Evolutionary conservation across 2,113 vertebrate genomes (phyloP), one percentile per base, ranked within the genome.

Genomic region (Gopherus evgoodei): DNA sequence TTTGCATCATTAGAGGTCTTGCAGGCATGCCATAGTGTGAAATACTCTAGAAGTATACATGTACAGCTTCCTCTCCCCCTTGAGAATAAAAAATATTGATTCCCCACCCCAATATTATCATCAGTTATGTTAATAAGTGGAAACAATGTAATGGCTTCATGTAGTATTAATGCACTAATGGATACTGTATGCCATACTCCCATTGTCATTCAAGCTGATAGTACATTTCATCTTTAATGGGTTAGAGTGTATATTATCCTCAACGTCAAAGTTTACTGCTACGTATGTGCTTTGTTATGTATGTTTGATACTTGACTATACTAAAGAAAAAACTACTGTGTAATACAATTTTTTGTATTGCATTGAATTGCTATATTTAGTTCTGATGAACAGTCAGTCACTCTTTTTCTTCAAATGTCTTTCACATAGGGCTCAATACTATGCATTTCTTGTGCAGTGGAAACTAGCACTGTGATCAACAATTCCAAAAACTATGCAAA

Each of bases 101-200:
- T 94, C 93, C 35, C 44, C 10, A 87, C 47, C 83, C 89, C 78
- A 19, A 86, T 96, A 62, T 93, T 93, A 90, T 95, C 86, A 96
- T 87, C 89, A 96, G 85, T 96, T 97, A 69, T 86, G 88, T 94
- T 97, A 97, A 90, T 83, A 96, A 83, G 9, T 95, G 86, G 94
- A 97, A 97, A 96, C 38, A 94, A 72, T 52, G 11, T 86, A 96
- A 96, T 91, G 87, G 16, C n/a, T 96, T 98, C 92, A 96, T 97
- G 65, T 91, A 94, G 82, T 94, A 97, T 97, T 98, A 97, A 96
- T 98, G 95, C 22, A 87, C 79, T 98, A 97, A 97, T 97, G 97
- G 95, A 92, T 97, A 84, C 11, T 12, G 1, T 72, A 44, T 93
- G 16, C 79, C 89, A 90, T 92, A 59, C 59, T 88, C 86, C 80